Conservation (phyloP, 1,140 invertebrate species). For the Orius laevigatus region DNA sequence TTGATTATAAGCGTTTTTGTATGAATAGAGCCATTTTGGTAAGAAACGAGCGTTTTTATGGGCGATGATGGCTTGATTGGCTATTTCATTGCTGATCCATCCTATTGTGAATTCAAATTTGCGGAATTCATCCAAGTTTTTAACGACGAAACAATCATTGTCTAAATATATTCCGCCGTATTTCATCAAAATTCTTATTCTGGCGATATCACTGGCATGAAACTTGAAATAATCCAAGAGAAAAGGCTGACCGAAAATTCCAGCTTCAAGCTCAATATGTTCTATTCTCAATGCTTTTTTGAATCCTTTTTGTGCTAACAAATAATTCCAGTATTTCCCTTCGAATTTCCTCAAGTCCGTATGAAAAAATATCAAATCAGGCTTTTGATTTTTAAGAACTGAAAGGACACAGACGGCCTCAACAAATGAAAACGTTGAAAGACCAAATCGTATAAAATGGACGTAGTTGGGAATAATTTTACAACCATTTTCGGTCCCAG, state of each 20-base stretch:
- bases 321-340: constrained; percentile 6
- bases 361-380: constrained; percentile 19
- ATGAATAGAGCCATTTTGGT: constrained; percentile 22
- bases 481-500: constrained; percentile 11
- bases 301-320: neutral
- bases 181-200: constrained; percentile 16
- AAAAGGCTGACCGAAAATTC: constrained; percentile 21
- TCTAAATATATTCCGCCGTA: constrained; percentile 20
- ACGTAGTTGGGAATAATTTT: constrained; percentile 20
- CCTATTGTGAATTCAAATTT: constrained; percentile 28
- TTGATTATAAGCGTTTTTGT: constrained; percentile 19
- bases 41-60: constrained; percentile 22
- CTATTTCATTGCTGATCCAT: constrained; percentile 23
- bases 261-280: constrained; percentile 14
- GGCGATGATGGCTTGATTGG: constrained; percentile 21
- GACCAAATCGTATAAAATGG: constrained; percentile 18
- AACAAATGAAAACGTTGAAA: constrained; percentile 9
- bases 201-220: constrained; percentile 15
- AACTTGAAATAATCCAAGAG: neutral
- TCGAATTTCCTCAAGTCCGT: constrained; percentile 10
- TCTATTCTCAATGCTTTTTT: constrained; percentile 2
- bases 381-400: constrained; percentile 19
- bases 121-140: constrained; percentile 14
- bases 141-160: constrained; percentile 16
- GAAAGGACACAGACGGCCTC: constrained; percentile 16